These are phyloP conservation scores for Lamellibrachia luymesi DNA, from an alignment of 1,140 invertebrate species.

Conservation along the genomic window DNA sequence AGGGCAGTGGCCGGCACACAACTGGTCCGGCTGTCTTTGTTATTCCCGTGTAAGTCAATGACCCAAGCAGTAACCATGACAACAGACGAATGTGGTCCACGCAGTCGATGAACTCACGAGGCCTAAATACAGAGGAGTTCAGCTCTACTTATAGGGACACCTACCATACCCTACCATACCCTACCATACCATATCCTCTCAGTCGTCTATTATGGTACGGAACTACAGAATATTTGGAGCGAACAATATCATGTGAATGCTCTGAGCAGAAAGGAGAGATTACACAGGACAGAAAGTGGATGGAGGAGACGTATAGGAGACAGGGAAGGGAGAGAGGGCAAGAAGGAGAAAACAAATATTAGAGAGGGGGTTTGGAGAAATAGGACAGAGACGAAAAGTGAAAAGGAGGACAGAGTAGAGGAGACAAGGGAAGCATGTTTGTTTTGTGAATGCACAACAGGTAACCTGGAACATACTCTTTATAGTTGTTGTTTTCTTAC, in stretches of 20 bases:
- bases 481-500: too few species aligned
- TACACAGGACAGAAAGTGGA: too few species aligned
- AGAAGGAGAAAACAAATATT: too few species aligned
- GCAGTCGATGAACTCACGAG: constrained; percentile 93
- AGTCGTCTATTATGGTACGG: background rate
- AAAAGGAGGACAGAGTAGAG: background rate
- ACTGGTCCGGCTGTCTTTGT: constrained; percentile 51
- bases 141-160: too few species aligned
- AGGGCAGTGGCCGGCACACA: constrained; percentile 83
- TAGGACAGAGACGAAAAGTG: too few species aligned
- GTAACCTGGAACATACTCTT: too few species aligned
- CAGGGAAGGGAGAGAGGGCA: too few species aligned
- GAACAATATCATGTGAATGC: too few species aligned
- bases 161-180: too few species aligned
- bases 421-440: background rate
- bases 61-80: constrained; percentile 93
- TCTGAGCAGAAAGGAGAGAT: too few species aligned
- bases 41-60: constrained; percentile 82
- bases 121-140: constrained; percentile 58
- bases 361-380: too few species aligned
- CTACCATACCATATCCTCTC: background rate
- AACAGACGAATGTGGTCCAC: constrained; percentile 90
- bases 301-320: too few species aligned
- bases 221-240: background rate
- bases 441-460: background rate